These are phyloP conservation scores for Alcis repandata DNA, from an alignment of 2,888 invertebrate genomes.

Conservation along the genomic window DNA sequence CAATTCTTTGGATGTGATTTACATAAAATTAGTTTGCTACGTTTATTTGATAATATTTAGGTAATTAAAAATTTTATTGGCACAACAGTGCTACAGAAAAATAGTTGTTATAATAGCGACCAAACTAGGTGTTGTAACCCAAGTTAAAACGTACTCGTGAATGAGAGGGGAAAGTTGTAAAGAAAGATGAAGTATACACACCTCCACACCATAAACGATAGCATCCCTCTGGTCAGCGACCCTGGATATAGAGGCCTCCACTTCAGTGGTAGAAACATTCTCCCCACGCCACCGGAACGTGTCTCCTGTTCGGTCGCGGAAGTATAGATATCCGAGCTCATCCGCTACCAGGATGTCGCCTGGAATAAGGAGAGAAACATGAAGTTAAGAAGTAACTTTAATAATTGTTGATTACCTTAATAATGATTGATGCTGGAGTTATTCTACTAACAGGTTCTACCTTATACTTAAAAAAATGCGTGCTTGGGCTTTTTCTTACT, in stretches of 20 bases:
- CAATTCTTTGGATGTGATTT: too few species aligned
- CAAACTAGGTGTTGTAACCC: background rate
- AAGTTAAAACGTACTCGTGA: background rate
- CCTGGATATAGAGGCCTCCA: slow-evolving; percentile 96
- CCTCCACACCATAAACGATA: slow-evolving; percentile 97
- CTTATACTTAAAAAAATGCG: too few species aligned
- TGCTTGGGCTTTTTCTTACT: too few species aligned
- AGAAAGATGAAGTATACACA: slow-evolving; percentile 68
- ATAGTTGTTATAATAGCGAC: too few species aligned
- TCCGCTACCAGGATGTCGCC: slow-evolving; percentile 97
- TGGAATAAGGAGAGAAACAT: slow-evolving; percentile 60
- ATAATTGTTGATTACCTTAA: background rate
- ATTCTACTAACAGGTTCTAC: too few species aligned
- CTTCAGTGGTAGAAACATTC: slow-evolving; percentile 99
- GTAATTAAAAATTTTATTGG: too few species aligned
- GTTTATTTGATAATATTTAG: too few species aligned
- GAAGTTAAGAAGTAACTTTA: background rate
- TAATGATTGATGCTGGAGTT: too few species aligned
- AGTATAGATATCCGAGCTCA: slow-evolving; percentile 96
- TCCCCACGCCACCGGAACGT: slow-evolving; percentile 99
- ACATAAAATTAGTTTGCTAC: too few species aligned
- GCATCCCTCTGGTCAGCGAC: slow-evolving; percentile 94
- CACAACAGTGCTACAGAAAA: too few species aligned
- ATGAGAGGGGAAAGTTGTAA: too few species aligned
- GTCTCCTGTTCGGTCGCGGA: slow-evolving; percentile 98